phyloP scores from a whole-genome alignment of 2,888 invertebrate genomes.

The Neoaliturus tenellus region DNA sequence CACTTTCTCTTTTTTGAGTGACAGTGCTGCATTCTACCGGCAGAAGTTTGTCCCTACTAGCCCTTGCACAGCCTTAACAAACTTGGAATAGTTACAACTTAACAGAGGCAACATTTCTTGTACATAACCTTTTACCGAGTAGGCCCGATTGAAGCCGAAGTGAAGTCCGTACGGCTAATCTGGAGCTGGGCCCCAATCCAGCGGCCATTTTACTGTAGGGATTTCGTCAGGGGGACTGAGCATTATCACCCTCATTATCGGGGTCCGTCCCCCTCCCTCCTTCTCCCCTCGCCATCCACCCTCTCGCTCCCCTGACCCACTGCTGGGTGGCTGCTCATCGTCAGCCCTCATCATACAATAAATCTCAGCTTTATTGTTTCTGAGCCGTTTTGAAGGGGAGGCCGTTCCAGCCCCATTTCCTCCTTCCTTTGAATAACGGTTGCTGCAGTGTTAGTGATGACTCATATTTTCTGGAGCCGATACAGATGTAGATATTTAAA shows the following conservation, averaged over 20 bases:
- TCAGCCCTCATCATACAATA: neutral
- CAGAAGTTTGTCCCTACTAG: too few species aligned
- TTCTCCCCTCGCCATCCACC: neutral
- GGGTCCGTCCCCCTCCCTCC: neutral
- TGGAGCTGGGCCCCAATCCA: neutral
- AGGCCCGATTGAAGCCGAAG: too few species aligned
- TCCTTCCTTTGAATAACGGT: neutral
- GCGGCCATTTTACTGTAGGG: neutral
- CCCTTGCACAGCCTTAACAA: too few species aligned
- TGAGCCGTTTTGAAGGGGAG: neutral
- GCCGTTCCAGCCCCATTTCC: constrained; percentile 1
- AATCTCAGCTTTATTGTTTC: constrained; percentile 19
- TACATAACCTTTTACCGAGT: too few species aligned
- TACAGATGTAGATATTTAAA: too few species aligned
- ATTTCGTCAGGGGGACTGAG: neutral
- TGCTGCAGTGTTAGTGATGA: neutral
- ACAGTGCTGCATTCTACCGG: too few species aligned
- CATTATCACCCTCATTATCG: neutral
- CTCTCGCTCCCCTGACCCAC: neutral
- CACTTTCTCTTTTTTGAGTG: too few species aligned
- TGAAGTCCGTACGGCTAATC: neutral
- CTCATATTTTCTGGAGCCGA: neutral
- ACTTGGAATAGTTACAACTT: too few species aligned
- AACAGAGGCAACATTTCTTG: too few species aligned
- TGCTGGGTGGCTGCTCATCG: neutral